Conservation (phyloP, 2,113 vertebrate genomes). For the Sardina pilchardus region DNA sequence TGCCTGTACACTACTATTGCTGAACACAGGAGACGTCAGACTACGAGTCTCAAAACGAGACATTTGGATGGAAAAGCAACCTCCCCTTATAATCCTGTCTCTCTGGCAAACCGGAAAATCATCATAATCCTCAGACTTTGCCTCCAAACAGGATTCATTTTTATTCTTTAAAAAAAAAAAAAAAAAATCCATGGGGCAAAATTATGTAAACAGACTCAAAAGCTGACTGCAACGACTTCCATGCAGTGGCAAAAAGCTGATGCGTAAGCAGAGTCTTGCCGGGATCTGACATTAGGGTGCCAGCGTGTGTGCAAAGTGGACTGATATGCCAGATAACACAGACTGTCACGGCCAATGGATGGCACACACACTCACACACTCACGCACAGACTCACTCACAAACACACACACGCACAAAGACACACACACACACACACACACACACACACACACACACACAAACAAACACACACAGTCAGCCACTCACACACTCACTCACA, state of each 20-base stretch:
- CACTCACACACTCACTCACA: no score
- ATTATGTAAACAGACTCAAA: background rate
- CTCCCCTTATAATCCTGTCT: background rate
- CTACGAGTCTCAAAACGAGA: background rate
- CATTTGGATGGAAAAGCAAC: background rate
- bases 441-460: no score
- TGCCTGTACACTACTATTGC: background rate
- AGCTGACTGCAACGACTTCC: background rate
- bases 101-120: background rate
- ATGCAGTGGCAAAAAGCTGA: background rate
- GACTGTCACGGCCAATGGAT: background rate
- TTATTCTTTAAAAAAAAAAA: no score
- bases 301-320: background rate
- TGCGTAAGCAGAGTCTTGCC: background rate
- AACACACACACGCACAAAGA: background rate
- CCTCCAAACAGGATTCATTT: background rate
- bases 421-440: background rate
- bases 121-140: conserved; percentile 9
- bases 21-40: background rate
- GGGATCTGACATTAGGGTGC: background rate
- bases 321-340: background rate
- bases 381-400: background rate
- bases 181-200: background rate
- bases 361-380: background rate
- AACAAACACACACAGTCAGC: no score